Evolutionary conservation across 1,140 invertebrate genomes (phyloP).

Genomic region (Galleria mellonella): DNA sequence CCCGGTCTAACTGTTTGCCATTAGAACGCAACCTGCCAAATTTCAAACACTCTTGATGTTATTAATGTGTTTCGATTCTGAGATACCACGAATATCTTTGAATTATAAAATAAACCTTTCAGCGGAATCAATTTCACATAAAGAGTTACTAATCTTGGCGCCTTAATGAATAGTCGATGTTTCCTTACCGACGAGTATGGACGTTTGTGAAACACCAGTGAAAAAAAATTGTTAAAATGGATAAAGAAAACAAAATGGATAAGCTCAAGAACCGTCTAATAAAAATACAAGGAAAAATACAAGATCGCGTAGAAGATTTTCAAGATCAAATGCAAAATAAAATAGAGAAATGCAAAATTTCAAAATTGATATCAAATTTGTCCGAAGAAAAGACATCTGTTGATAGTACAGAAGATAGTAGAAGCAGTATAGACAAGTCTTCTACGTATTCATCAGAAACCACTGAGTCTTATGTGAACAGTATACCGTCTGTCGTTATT

Average conservation of each 20-base stretch:
- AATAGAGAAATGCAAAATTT: constrained; percentile 51
- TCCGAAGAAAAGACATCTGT: constrained; percentile 47
- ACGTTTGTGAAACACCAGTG: constrained; percentile 8
- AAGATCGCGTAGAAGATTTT: constrained; percentile 59
- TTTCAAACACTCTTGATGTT: not conserved
- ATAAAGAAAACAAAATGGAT: constrained; percentile 60
- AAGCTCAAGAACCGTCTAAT: constrained; percentile 49
- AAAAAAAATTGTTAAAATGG: constrained; percentile 24
- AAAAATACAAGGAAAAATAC: constrained; percentile 62
- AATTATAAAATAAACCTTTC: no score
- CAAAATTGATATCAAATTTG: constrained; percentile 55
- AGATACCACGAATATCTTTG: no score
- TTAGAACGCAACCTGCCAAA: not conserved
- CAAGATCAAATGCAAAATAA: constrained; percentile 63
- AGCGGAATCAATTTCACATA: no score
- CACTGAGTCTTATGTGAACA: not conserved
- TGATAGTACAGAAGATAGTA: constrained; percentile 11
- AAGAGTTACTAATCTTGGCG: no score
- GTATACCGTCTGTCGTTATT: constrained; percentile 46
- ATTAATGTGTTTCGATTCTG: no score
- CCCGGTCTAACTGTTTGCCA: not conserved
- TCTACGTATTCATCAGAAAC: not conserved
- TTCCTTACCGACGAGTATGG: constrained; percentile 4
- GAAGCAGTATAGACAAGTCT: constrained; percentile 6
- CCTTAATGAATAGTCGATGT: no score